Base-by-base conservation (phyloP, 2,113 vertebrate species). In the Mionectes macconnelli region DNA sequence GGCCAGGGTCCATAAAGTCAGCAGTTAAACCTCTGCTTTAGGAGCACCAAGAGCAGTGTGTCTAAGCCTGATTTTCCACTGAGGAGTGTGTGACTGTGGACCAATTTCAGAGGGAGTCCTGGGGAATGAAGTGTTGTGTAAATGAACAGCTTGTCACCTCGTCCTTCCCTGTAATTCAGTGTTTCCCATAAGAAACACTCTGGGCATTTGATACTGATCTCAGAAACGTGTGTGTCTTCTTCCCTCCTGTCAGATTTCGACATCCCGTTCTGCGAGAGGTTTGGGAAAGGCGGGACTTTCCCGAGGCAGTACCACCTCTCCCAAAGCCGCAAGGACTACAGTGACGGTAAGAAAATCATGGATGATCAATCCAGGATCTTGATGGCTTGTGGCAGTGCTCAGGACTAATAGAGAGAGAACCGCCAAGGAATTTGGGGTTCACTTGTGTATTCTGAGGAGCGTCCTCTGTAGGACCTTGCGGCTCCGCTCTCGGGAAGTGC, bases 281-380 rank as follows among this genome's bases (percentile, higher is more conserved):
- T 98, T 56, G 98, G 98, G 77, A 99, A 99, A 97, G 99, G 99
- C 22, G 99, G 99, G 59, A 99, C 99, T 56, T 99, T 99, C 89
- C 99, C 99, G 0, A 97, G 99, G 42, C 99, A 99, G 95, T 99
- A 98, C 92, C 99, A 99, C 77, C 96, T 99, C 93, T 98, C 98
- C 87, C 98, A 98, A 60, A 98, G 98, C 57, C 98, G 98, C 94
- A 99, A 99, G 96, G 99, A 99, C 96, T 99, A 99, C 78, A 98
- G 98, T 9, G 98, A 99, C 0, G 98, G 99, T 99, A 97, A 98
- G 98, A 69, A 69, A 40, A 13, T 1, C 28, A 4, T 16, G 28
- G 23, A 13, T 17, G 68, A 8, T 30, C 5, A 1, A 8, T 21
- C 28, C 9, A 13, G 28, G 42, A 7, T 63, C 49, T 24, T 0